Evolutionary conservation across 2,797 vertebrate species (phyloP).

Genomic region (Astyanax mexicanus): DNA sequence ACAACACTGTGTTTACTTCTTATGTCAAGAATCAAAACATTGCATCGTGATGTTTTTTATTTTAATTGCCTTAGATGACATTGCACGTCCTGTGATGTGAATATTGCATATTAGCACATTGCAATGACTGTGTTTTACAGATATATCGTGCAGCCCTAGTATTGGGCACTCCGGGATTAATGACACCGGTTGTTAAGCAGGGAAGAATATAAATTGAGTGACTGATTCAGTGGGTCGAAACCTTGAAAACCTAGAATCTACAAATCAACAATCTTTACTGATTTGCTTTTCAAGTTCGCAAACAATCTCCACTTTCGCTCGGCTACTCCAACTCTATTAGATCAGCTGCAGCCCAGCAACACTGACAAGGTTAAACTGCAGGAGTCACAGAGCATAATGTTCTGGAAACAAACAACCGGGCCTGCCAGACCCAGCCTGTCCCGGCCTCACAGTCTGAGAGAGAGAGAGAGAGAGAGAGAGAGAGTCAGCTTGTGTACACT

Average conservation of each 20-base stretch:
- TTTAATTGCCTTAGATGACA: no score
- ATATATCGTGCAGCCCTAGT: no score
- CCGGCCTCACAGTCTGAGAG: constrained; percentile 43
- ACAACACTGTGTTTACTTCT: no score
- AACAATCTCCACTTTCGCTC: constrained; percentile 9
- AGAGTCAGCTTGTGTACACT: constrained; percentile 41
- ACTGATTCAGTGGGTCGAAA: neutral
- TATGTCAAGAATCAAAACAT: no score
- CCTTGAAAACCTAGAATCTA: no score
- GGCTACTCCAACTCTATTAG: constrained; percentile 31
- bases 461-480: constrained; percentile 14
- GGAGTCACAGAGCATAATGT: constrained; percentile 50
- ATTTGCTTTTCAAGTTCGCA: constrained; percentile 15
- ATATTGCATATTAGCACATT: no score
- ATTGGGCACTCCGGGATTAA: no score
- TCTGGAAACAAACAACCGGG: constrained; percentile 49
- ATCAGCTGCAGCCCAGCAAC: constrained; percentile 1
- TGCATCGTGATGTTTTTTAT: no score
- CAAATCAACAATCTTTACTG: constrained; percentile 1
- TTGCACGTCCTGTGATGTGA: no score
- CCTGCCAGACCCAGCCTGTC: constrained; percentile 59
- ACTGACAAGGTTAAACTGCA: constrained; percentile 33
- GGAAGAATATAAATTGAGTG: neutral
- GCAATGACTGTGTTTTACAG: no score
- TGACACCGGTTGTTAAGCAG: no score